Evolutionary conservation across 1,140 invertebrate species (phyloP).

Genomic region (Trigoniulus corallinus): DNA sequence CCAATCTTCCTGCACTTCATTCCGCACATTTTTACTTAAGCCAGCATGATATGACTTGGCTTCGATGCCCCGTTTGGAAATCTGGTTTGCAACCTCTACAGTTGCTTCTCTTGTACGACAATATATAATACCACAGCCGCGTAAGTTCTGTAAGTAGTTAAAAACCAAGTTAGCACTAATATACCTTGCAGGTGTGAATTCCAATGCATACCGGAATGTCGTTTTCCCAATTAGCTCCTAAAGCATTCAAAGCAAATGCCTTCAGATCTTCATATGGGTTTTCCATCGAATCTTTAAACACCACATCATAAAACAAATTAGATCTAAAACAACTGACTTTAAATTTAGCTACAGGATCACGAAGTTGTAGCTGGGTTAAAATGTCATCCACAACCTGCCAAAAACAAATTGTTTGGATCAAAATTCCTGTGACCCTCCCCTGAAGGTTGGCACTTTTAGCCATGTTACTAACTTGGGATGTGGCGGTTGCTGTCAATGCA

Average conservation of each 20-base stretch:
- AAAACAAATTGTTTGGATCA: too few relatives aligned
- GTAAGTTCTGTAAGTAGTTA: conserved; percentile 12
- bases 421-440: too few relatives aligned
- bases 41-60: conserved; percentile 48
- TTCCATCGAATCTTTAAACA: conserved; percentile 59
- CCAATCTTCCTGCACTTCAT: conserved; percentile 43
- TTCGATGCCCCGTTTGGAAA: conserved; percentile 35
- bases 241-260: conserved; percentile 37
- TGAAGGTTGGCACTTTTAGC: too few relatives aligned
- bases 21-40: conserved; percentile 31
- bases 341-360: conserved; percentile 34
- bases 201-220: conserved; percentile 15
- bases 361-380: conserved; percentile 33
- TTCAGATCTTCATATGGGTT: conserved; percentile 59
- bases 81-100: conserved; percentile 36
- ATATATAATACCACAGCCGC: conserved; percentile 56
- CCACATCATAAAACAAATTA: conserved; percentile 52
- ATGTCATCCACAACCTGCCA: conserved; percentile 39
- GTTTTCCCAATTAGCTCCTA: conserved; percentile 24
- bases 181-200: neutral
- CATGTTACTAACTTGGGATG: conserved; percentile 24
- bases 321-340: conserved; percentile 43
- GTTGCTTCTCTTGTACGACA: conserved; percentile 47
- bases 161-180: neutral
- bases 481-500: conserved; percentile 86